Conservation (phyloP, 2,113 vertebrate genomes). For the Eulacestoma nigropectus region DNA sequence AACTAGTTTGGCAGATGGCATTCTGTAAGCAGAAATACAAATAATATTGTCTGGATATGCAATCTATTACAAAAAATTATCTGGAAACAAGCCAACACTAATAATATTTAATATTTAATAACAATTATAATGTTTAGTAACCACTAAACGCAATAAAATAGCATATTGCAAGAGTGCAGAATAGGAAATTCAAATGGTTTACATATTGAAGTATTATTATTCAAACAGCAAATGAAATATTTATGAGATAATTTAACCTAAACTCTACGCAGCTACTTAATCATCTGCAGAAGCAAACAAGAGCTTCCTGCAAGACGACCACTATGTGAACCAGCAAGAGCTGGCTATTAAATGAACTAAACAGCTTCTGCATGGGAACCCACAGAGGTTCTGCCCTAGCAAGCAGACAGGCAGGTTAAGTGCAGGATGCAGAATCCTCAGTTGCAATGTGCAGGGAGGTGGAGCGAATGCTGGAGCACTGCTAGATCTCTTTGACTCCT, state of each 20-base stretch:
- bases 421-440: background rate
- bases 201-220: background rate
- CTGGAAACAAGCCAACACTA: background rate
- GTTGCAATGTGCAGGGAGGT: background rate
- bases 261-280: background rate
- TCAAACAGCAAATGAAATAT: background rate
- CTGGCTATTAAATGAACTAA: background rate
- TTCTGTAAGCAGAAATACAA: constrained; percentile 62
- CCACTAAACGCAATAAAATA: background rate
- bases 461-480: accelerated
- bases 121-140: background rate
- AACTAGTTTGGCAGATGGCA: constrained; percentile 68
- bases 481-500: background rate
- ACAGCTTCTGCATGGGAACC: background rate
- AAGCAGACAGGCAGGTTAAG: background rate
- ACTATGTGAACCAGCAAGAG: background rate
- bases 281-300: background rate
- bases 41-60: background rate
- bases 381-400: background rate
- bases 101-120: background rate
- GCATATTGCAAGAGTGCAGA: background rate
- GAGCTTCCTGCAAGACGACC: background rate
- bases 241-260: background rate
- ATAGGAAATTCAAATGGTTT: background rate
- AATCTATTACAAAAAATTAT: background rate